A percentile compares a stretch with the other conserved stretches of the same genome.
phyloP scores from a whole-genome alignment of 2,888 invertebrate species.

The Dynastes maya region DNA sequence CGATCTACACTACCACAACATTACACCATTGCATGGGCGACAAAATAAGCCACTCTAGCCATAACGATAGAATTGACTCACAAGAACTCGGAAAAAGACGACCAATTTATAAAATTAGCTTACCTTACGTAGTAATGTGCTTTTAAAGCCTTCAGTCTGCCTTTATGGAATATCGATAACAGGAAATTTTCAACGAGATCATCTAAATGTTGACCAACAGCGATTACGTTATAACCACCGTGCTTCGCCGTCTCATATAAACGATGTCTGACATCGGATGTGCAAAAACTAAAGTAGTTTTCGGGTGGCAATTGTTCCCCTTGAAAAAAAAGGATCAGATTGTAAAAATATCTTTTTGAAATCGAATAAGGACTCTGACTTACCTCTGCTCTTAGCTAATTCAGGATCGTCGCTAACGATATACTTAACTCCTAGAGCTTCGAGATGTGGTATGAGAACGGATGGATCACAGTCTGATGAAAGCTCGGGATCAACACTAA shows the following conservation, averaged over 20 bases:
- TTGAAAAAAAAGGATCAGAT: neutral
- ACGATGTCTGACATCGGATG: conserved; percentile 81
- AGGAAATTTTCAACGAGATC: conserved; percentile 88
- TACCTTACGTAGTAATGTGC: conserved; percentile 85
- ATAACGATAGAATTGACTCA: no score
- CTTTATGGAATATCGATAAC: conserved; percentile 86
- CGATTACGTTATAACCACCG: conserved; percentile 89
- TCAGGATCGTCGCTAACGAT: conserved; percentile 77
- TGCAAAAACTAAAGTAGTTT: conserved; percentile 79
- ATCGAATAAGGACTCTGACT: neutral
- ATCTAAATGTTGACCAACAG: conserved; percentile 89
- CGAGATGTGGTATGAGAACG: conserved; percentile 82
- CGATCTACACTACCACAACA: no score
- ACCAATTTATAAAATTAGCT: conserved; percentile 47
- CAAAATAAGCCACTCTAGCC: no score
- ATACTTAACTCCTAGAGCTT: conserved; percentile 82
- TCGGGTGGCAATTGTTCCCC: conserved; percentile 69
- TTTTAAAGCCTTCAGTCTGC: conserved; percentile 84
- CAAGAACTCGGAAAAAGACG: no score
- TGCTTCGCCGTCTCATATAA: conserved; percentile 83
- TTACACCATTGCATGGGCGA: no score
- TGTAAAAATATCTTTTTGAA: neutral
- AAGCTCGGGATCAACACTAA: conserved; percentile 83
- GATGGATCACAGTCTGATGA: conserved; percentile 71
- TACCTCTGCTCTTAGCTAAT: conserved; percentile 32